These are phyloP conservation scores for Nemapogon koenigi DNA, from an alignment of 2,888 invertebrate genomes.

Conservation along the genomic window DNA sequence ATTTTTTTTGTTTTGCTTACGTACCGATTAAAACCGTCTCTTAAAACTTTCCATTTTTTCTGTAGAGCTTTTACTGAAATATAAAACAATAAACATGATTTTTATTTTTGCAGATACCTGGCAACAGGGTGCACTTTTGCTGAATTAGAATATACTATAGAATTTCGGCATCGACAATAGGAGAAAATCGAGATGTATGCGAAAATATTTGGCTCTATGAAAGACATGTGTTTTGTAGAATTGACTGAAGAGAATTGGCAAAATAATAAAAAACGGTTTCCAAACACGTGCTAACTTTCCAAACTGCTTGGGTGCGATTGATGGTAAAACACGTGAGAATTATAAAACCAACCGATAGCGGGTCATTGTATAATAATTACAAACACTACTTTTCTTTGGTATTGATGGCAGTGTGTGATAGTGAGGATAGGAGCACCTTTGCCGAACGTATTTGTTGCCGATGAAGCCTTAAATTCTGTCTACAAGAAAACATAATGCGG, in stretches of 20 bases:
- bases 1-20: constrained; percentile 2
- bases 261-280: constrained; percentile 4
- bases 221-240: constrained; percentile 1
- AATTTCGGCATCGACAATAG: constrained; percentile 5
- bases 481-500: background rate
- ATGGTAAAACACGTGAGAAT: constrained; percentile 2
- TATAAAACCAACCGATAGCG: constrained; percentile 3
- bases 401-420: constrained; percentile 9
- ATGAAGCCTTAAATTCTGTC: background rate
- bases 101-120: constrained; percentile 3
- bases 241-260: constrained; percentile 3
- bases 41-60: constrained; percentile 3
- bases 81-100: background rate
- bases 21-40: constrained; percentile 2
- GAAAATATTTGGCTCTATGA: constrained; percentile 2
- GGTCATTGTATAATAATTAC: constrained; percentile 2
- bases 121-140: constrained; percentile 3
- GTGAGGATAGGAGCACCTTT: constrained; percentile 3
- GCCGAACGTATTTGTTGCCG: background rate
- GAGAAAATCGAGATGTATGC: constrained; percentile 1
- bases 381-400: constrained; percentile 6
- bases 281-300: constrained; percentile 6
- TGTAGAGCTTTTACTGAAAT: constrained; percentile 3
- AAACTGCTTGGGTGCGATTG: constrained; percentile 1
- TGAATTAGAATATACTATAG: constrained; percentile 3